These are phyloP conservation scores for Antechinus flavipes DNA, from an alignment of 2,113 vertebrate genomes.

Conservation along the genomic window DNA sequence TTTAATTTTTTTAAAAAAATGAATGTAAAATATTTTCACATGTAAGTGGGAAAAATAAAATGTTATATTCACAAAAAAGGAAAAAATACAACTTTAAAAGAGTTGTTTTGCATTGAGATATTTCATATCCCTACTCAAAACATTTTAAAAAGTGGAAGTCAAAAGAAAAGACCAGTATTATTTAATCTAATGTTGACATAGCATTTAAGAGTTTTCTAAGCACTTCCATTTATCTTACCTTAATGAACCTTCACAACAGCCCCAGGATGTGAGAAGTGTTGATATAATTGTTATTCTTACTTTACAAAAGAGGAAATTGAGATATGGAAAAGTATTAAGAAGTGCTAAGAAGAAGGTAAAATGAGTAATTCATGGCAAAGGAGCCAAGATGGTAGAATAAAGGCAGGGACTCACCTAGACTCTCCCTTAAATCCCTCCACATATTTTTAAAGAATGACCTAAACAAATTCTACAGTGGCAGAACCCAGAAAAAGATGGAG, in stretches of 20 bases:
- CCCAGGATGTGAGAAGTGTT: neutral
- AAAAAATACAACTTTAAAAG: neutral
- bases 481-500: too few relatives aligned
- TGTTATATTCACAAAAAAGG: neutral
- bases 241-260: neutral
- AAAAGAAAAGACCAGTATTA: neutral
- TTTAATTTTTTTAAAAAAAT: neutral
- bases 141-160: slow-evolving; percentile 4
- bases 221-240: neutral
- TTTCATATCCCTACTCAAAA: slow-evolving; percentile 25
- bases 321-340: neutral
- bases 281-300: neutral
- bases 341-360: neutral
- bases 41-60: neutral
- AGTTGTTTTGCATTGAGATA: neutral
- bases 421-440: too few relatives aligned
- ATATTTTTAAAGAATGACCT: too few relatives aligned
- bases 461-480: too few relatives aligned
- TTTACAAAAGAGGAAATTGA: neutral
- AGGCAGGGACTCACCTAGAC: too few relatives aligned
- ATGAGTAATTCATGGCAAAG: too few relatives aligned
- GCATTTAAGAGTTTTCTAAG: neutral
- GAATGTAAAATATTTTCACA: neutral
- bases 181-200: neutral
- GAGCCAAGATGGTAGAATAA: too few relatives aligned